Base-by-base conservation (phyloP, 2,888 invertebrate genomes). In the Ennomos quercinarius region DNA sequence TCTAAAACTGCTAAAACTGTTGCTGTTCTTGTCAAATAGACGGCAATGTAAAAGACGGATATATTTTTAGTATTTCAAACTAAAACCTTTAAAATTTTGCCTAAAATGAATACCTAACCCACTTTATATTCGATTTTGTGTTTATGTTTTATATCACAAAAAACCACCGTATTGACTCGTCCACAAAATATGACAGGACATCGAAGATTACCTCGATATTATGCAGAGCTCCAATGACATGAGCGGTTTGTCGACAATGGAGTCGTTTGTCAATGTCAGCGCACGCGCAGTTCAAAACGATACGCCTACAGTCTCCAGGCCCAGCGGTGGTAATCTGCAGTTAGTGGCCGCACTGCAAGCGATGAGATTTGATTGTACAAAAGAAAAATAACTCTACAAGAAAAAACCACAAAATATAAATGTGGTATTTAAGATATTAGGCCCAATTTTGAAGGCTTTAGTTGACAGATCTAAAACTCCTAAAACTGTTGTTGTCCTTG, bases 221-320 rank as follows among this genome's bases (percentile, higher is more conserved):
- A 69, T 70, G 59, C 64, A 68, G 69, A 66, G 44, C 48, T 38
- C 46, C 55, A 65, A 42, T 62, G 57, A 63, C 51, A 42, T 47
- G 48, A 49, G 66, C 65, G 66, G 66, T 72, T 69, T 66, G 68
- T 73, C 70, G 68, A 81, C 81, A 81, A 81, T 81, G 78, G 76
- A 62, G 67, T 69, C 80, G 74, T 79, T 51, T 68, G 64, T 80
- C 77, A 71, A 57, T 68, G 74, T 66, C 67, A 54, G 59, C 63
- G 67, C 63, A 57, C 48, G 63, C 62, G 57, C 67, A 50, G 51
- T 57, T 62, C 68, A 71, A 72, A 54, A 52, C 40, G 44, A 38
- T 39, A 57, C 63, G 34, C 53, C 50, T 41, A 59, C 48, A 37
- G 36, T 11, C 34, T 37, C 10, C 37, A 34, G 45, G 17, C 42